Conservation (phyloP, 2,888 invertebrate genomes). For the Troides aeacus region DNA sequence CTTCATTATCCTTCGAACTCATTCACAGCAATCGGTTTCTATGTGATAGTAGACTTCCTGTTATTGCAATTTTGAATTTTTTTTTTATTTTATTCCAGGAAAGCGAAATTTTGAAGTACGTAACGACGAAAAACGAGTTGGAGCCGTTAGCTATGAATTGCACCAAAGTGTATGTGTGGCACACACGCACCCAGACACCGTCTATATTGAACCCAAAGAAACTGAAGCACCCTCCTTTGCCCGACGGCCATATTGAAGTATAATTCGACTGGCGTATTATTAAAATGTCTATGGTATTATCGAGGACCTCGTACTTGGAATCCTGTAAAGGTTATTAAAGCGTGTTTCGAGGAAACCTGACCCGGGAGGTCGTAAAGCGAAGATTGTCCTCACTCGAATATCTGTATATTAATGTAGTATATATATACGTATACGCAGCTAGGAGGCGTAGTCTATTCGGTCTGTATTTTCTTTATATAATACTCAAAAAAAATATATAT, state of each 20-base stretch:
- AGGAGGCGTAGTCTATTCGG: too few species aligned
- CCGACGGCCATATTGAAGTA: slow-evolving; percentile 69
- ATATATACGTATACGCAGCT: too few species aligned
- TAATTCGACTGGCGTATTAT: slow-evolving; percentile 37
- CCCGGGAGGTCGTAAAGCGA: slow-evolving; percentile 2
- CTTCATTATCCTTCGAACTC: too few species aligned
- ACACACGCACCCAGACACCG: slow-evolving; percentile 96
- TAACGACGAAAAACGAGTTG: slow-evolving; percentile 86
- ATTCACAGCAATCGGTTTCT: too few species aligned
- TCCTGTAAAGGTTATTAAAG: slow-evolving; percentile 4
- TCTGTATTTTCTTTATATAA: too few species aligned
- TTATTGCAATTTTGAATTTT: too few species aligned
- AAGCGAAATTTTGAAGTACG: slow-evolving; percentile 88
- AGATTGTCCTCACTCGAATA: slow-evolving; percentile 12
- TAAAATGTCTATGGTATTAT: slow-evolving; percentile 1
- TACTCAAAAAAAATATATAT: too few species aligned
- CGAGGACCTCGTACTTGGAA: slow-evolving; percentile 1
- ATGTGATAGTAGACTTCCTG: too few species aligned
- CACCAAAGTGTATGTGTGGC: slow-evolving; percentile 98
- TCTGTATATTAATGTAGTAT: background rate
- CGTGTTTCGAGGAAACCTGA: background rate
- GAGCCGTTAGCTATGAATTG: slow-evolving; percentile 96
- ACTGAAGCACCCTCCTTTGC: slow-evolving; percentile 65
- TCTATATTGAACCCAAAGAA: slow-evolving; percentile 84
- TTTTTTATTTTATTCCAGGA: slow-evolving; percentile 69